Conservation (phyloP, 1,140 invertebrate species). For the Psix sp. region DNA sequence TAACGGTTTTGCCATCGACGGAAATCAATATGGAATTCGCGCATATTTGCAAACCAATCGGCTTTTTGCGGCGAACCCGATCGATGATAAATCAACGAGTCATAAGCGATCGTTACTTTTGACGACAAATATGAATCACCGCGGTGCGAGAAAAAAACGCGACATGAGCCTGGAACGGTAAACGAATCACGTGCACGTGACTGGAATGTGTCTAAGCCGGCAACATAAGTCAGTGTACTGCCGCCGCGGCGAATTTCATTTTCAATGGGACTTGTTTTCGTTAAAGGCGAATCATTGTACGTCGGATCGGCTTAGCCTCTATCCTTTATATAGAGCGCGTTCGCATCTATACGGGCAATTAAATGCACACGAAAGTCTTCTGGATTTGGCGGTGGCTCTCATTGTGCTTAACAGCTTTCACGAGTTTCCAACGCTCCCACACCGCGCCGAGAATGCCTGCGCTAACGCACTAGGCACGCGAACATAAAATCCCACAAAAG, state of each 20-base stretch:
- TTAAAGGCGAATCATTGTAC: conserved; percentile 6
- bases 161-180: too few relatives aligned
- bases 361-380: conserved; percentile 43
- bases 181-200: too few relatives aligned
- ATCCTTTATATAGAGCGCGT: conserved; percentile 22
- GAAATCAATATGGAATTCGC: too few relatives aligned
- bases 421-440: conserved; percentile 50
- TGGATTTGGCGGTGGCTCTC: conserved; percentile 41
- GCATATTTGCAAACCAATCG: too few relatives aligned
- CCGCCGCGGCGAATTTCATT: conserved; percentile 12
- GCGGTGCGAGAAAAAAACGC: too few relatives aligned
- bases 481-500: conserved; percentile 57
- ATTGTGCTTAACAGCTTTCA: conserved; percentile 56
- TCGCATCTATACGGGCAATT: conserved; percentile 22
- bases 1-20: too few relatives aligned
- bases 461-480: conserved; percentile 46
- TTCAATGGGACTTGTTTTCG: conserved; percentile 13
- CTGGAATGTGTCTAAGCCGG: too few relatives aligned
- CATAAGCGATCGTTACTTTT: too few relatives aligned
- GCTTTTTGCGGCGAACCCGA: too few relatives aligned
- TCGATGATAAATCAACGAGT: too few relatives aligned
- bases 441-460: conserved; percentile 33
- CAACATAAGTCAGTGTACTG: too few relatives aligned
- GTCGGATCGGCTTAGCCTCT: neutral
- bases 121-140: too few relatives aligned